Percentiles rank a stretch among this genome's conserved stretches.
Conservation (phyloP, 2,797 vertebrate species). For the Siniperca scherzeri region DNA sequence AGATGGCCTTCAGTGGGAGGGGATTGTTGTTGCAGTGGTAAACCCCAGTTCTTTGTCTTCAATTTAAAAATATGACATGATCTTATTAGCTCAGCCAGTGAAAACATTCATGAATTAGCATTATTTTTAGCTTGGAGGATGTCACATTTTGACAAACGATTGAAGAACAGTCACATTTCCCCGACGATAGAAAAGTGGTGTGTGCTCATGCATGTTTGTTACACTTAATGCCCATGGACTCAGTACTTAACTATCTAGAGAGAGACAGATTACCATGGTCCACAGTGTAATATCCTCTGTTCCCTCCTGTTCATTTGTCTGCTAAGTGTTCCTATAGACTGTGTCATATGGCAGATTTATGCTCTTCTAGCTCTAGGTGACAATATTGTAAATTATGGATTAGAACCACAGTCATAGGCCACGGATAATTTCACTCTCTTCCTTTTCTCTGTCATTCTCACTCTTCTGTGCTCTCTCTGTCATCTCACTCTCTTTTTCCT, state of each 20-base stretch:
- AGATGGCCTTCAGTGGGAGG: background rate
- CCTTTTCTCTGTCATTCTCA: constrained; percentile 32
- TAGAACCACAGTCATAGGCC: constrained; percentile 62
- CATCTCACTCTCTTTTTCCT: constrained; percentile 11
- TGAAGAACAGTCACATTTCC: constrained; percentile 1
- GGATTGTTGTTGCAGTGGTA: background rate
- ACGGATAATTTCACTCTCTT: constrained; percentile 66
- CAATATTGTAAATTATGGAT: constrained; percentile 77
- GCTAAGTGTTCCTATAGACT: constrained; percentile 68
- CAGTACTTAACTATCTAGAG: constrained; percentile 35
- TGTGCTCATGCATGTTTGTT: constrained; percentile 19
- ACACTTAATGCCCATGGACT: constrained; percentile 5
- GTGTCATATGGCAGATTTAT: constrained; percentile 65
- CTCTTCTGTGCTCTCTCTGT: constrained; percentile 14
- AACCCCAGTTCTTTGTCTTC: background rate
- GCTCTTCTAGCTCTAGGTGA: constrained; percentile 38
- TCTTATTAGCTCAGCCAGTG: background rate
- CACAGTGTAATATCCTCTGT: constrained; percentile 46
- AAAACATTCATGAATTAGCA: background rate
- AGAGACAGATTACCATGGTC: constrained; percentile 43
- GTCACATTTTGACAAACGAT: background rate
- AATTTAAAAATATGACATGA: constrained; percentile 15
- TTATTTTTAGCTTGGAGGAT: background rate
- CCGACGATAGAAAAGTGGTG: background rate
- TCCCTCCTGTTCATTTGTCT: constrained; percentile 58